Conservation (phyloP, 2,113 vertebrate genomes). For the Actenoides lindsayi region DNA sequence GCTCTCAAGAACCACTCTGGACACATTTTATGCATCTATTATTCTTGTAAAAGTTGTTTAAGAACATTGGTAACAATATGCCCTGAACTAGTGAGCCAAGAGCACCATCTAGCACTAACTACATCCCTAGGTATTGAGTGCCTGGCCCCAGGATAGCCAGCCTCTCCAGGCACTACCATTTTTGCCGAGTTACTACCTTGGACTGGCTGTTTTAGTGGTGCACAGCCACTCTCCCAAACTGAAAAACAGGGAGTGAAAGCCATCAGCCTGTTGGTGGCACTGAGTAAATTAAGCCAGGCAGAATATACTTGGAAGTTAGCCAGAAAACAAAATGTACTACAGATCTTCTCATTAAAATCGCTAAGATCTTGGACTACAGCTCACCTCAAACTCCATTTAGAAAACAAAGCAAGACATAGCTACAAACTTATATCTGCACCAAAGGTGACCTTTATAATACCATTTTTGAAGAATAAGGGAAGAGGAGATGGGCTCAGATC, state of each 20-base stretch:
- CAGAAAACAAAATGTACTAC: slow-evolving; percentile 6
- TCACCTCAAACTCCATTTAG: not conserved
- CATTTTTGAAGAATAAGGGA: not conserved
- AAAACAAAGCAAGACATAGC: not conserved
- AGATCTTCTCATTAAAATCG: not conserved
- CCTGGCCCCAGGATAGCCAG: not conserved
- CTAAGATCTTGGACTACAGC: not conserved
- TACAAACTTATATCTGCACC: not conserved
- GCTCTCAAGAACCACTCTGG: not conserved
- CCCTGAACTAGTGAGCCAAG: not conserved
- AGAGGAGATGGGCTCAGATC: not conserved
- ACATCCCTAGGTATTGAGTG: not conserved
- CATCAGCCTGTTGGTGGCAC: not conserved
- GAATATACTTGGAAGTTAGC: not conserved
- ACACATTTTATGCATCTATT: not conserved
- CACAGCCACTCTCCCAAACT: not conserved
- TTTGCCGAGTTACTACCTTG: not conserved
- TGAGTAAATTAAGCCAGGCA: not conserved
- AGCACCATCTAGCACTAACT: not conserved
- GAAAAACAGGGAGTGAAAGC: not conserved
- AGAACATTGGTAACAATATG: not conserved
- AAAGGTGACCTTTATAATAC: not conserved
- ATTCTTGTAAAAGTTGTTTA: not conserved
- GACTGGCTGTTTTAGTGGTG: not conserved
- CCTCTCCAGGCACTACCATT: not conserved